phyloP scores from a whole-genome alignment of 2,888 invertebrate genomes.

The Coremacera marginata region DNA sequence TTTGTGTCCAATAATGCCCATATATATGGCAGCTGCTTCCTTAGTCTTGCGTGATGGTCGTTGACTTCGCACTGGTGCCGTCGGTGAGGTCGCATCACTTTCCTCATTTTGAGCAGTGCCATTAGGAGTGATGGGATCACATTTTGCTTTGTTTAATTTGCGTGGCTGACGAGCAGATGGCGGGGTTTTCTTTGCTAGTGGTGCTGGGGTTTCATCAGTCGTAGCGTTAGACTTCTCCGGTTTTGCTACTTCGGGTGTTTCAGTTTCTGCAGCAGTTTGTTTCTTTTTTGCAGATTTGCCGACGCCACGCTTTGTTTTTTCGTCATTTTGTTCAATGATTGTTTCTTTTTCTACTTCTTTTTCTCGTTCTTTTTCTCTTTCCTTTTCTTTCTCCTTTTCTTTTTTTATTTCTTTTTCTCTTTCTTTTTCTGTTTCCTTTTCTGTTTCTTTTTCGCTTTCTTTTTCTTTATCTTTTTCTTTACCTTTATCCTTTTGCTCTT shows the following conservation, averaged over 20 bases:
- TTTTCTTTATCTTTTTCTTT: too few species aligned
- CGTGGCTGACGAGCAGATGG: constrained; percentile 51
- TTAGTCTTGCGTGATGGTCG: constrained; percentile 80
- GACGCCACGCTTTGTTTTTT: constrained; percentile 36
- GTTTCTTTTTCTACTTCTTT: background rate
- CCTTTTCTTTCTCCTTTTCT: too few species aligned
- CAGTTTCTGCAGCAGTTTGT: background rate
- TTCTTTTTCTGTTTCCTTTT: too few species aligned
- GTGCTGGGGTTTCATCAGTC: constrained; percentile 36
- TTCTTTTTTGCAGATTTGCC: constrained; percentile 40
- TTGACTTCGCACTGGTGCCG: constrained; percentile 57
- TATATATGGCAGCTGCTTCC: constrained; percentile 80
- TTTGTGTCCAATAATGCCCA: constrained; percentile 80
- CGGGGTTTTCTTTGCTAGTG: constrained; percentile 53
- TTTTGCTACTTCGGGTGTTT: constrained; percentile 22
- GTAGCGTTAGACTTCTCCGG: background rate
- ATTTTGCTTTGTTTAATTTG: constrained; percentile 46
- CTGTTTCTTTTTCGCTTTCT: too few species aligned
- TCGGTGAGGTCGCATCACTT: constrained; percentile 52
- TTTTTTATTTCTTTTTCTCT: too few species aligned
- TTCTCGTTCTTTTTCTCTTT: too few species aligned
- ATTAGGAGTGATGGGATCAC: constrained; percentile 34
- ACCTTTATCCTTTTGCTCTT: constrained; percentile 41
- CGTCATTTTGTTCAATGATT: constrained; percentile 6
- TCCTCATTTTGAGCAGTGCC: constrained; percentile 43